Conservation (phyloP, 2,797 vertebrate genomes). For the Gallinago solitaria region DNA sequence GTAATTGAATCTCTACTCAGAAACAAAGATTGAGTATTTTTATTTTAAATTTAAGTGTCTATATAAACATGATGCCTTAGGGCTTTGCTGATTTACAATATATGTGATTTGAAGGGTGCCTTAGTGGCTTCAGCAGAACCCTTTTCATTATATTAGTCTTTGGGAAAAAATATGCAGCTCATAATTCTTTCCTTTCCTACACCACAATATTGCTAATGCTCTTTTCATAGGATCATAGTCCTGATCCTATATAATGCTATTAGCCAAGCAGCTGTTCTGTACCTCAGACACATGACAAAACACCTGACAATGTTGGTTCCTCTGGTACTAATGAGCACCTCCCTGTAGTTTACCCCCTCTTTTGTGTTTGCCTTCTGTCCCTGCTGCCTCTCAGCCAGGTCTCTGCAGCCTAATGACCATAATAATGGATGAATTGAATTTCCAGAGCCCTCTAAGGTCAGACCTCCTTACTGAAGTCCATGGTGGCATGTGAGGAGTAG, state of each 20-base stretch:
- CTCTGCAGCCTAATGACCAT: neutral
- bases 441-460: neutral
- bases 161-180: conserved; percentile 20
- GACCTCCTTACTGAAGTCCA: accelerated
- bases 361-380: neutral
- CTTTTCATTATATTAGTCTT: conserved; percentile 69
- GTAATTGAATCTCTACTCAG: conserved; percentile 75
- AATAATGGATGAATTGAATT: neutral
- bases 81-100: conserved; percentile 72
- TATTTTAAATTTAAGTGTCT: conserved; percentile 78
- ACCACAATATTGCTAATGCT: conserved; percentile 47
- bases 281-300: conserved; percentile 27
- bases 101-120: conserved; percentile 45
- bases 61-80: conserved; percentile 73
- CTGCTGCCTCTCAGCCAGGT: neutral
- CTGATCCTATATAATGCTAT: conserved; percentile 56
- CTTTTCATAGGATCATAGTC: neutral
- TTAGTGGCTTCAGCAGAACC: conserved; percentile 57
- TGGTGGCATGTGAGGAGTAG: accelerated
- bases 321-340: neutral
- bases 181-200: conserved; percentile 60
- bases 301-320: neutral
- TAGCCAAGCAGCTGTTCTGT: conserved; percentile 55
- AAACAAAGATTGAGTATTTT: conserved; percentile 75
- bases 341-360: neutral